Percentiles rank a stretch among this genome's conserved stretches.
These are phyloP conservation scores for Malurus cyaneus DNA, from an alignment of 2,113 vertebrate genomes.

Conservation along the genomic window DNA sequence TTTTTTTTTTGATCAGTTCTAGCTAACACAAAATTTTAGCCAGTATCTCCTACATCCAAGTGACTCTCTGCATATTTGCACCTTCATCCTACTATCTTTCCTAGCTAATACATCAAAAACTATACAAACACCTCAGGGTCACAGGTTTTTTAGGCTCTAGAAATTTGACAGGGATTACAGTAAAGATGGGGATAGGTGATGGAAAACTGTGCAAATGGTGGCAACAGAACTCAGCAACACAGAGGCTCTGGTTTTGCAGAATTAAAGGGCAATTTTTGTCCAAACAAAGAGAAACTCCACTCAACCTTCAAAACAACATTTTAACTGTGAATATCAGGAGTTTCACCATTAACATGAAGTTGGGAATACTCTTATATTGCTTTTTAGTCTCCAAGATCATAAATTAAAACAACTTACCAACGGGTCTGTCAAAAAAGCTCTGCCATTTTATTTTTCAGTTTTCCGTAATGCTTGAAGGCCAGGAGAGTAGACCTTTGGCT, in stretches of 20 bases:
- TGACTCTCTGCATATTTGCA: not conserved
- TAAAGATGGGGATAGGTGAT: not conserved
- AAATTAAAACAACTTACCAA: not conserved
- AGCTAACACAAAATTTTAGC: not conserved
- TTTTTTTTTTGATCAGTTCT: not conserved
- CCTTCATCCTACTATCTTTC: not conserved
- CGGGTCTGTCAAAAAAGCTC: not conserved
- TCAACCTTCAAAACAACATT: not conserved
- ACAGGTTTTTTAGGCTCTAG: not conserved
- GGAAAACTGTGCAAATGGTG: not conserved
- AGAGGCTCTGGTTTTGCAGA: not conserved
- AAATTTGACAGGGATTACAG: not conserved
- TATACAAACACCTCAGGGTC: not conserved
- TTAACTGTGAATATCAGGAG: not conserved
- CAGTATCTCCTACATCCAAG: not conserved
- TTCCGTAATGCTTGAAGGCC: not conserved
- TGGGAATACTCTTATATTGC: not conserved
- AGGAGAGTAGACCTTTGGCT: not conserved
- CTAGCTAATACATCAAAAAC: not conserved
- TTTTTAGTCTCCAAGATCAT: not conserved
- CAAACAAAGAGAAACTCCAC: not conserved
- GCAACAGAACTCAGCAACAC: not conserved
- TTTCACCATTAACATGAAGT: not conserved
- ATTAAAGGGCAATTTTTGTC: not conserved
- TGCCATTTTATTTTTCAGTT: not conserved